Evolutionary conservation across 2,797 vertebrate genomes (phyloP), one percentile per base, ranked within the genome.

Genomic region (Eremophila alpestris): DNA sequence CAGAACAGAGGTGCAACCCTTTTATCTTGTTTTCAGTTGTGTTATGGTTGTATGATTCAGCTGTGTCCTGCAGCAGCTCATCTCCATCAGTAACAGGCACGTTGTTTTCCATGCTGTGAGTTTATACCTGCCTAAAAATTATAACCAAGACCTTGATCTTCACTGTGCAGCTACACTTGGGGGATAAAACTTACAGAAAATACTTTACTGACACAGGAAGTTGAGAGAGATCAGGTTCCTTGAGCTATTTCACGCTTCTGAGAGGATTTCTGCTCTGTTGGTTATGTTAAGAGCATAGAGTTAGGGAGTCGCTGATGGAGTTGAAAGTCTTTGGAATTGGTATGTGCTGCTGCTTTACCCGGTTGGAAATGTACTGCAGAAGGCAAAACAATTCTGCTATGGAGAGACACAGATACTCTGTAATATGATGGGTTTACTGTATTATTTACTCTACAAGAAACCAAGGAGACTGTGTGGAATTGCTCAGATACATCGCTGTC

Each of bases 211-310:
- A 8, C 1, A 14, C 2, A 12, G 43, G 7, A 58, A 34, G 5
- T 18, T 16, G 17, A n/a, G 20, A 46, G 40, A 49, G 7, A 7
- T 67, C 29, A 12, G 40, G 8, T 85, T 94, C 12, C 7, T 18
- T 23, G n/a, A 34, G 34, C 13, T 55, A 7, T 51, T 83, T 52
- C 19, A 19, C 7, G 2, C 13, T 76, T 76, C 9, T 1, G 2
- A 51, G 24, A 24, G 5, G 17, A 45, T 41, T n/a, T 71, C 5
- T 63, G 19, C 15, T 45, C 1, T 22, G 16, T 10, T 1, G 1
- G 2, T 69, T 34, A 8, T 13, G 9, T 73, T 76, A 17, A 48
- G 13, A 17, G 5, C 3, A 3, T 0, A 3, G 10, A 16, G 11
- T n/a, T 51, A 56, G 8, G 24, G 10, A 45, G 11, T 38, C 0